Evolutionary conservation across 2,113 vertebrate species (phyloP).

Genomic region (Tor tambroides): DNA sequence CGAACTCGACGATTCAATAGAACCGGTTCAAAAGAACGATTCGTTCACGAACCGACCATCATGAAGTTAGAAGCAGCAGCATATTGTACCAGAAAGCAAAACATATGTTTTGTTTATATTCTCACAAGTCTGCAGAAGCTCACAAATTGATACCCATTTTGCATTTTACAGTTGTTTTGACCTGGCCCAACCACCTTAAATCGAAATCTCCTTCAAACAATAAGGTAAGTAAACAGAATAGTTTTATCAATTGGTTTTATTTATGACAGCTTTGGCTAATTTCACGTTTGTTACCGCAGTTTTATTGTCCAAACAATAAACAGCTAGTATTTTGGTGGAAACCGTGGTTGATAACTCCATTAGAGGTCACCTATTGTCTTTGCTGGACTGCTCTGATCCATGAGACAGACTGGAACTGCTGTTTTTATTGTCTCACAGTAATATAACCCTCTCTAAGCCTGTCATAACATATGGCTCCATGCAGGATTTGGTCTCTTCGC

Average conservation of each 20-base stretch:
- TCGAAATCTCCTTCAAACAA: background rate
- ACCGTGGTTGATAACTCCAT: background rate
- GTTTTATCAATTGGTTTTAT: background rate
- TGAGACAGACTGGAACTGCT: background rate
- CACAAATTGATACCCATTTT: background rate
- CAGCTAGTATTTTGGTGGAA: background rate
- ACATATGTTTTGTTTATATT: background rate
- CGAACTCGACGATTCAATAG: background rate
- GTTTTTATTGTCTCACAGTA: conserved; percentile 12
- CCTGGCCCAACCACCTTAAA: background rate
- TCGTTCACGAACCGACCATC: background rate
- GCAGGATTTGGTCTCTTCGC: no score
- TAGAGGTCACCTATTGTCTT: background rate
- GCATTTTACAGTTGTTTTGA: background rate
- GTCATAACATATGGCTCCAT: conserved; percentile 21
- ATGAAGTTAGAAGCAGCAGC: background rate
- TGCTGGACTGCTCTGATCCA: background rate
- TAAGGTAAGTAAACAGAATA: background rate
- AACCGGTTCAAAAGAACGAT: background rate
- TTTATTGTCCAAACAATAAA: background rate
- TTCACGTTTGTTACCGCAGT: background rate
- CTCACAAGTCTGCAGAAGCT: background rate
- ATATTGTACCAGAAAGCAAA: no score
- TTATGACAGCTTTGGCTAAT: background rate
- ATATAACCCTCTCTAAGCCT: background rate